A percentile compares a stretch with the other conserved stretches of the same genome.
Conservation (phyloP, 2,888 invertebrate species). For the Bombylius major region DNA sequence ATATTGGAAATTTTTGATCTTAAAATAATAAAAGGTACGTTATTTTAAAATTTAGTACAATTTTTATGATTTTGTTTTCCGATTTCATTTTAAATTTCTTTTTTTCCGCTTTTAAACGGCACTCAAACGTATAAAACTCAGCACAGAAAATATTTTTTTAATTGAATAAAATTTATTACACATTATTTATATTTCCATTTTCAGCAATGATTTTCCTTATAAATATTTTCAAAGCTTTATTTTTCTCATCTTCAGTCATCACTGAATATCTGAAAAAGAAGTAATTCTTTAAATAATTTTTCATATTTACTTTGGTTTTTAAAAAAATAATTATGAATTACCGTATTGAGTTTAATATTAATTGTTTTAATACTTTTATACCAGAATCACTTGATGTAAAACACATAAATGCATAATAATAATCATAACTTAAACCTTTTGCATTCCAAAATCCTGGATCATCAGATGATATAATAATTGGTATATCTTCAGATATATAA, state of each 20-base stretch:
- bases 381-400: slow-evolving; percentile 46
- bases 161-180: too few relatives aligned
- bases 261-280: slow-evolving; percentile 20
- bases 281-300: not conserved
- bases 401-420: slow-evolving; percentile 53
- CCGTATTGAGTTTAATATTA: slow-evolving; percentile 48
- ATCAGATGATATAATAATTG: slow-evolving; percentile 50
- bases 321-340: slow-evolving; percentile 19
- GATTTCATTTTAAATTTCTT: too few relatives aligned
- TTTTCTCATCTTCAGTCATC: slow-evolving; percentile 20
- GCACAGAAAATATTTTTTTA: too few relatives aligned
- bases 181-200: not conserved
- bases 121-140: too few relatives aligned
- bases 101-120: too few relatives aligned
- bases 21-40: too few relatives aligned
- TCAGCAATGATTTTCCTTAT: slow-evolving; percentile 16
- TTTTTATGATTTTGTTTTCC: too few relatives aligned
- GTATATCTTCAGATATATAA: slow-evolving; percentile 43
- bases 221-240: slow-evolving; percentile 20
- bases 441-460: slow-evolving; percentile 53
- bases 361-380: slow-evolving; percentile 45
- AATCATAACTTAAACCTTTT: slow-evolving; percentile 49
- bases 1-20: too few relatives aligned
- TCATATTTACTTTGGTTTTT: not conserved
- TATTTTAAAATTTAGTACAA: too few relatives aligned